These are phyloP conservation scores for Ataeniobius toweri DNA, from an alignment of 2,797 vertebrate species.

Conservation along the genomic window DNA sequence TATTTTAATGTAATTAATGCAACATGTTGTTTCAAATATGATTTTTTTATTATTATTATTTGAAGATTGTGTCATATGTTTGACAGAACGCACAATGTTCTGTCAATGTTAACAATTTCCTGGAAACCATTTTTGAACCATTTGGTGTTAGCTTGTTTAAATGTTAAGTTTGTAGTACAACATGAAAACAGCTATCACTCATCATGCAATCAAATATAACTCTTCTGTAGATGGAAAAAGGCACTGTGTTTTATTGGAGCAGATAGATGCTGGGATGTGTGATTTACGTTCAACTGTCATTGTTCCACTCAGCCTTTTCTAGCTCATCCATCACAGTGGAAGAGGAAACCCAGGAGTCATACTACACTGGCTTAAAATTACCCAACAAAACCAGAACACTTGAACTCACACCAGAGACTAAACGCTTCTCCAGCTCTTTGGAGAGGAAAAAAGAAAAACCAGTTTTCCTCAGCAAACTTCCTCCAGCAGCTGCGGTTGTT, in stretches of 20 bases:
- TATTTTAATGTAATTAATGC: neutral
- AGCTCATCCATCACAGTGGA: conserved; percentile 82
- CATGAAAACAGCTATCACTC: neutral
- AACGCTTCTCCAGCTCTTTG: conserved; percentile 78
- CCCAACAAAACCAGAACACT: conserved; percentile 82
- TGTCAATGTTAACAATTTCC: neutral
- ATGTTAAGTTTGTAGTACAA: neutral
- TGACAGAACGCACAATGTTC: neutral
- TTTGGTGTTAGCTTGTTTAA: neutral
- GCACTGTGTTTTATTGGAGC: conserved; percentile 13
- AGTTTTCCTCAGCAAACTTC: conserved; percentile 85
- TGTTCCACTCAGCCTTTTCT: conserved; percentile 86
- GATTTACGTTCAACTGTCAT: conserved; percentile 48
- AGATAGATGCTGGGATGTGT: conserved; percentile 2
- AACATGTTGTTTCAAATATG: neutral
- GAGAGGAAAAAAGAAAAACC: conserved; percentile 83
- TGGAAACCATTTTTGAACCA: neutral
- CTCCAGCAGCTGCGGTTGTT: conserved; percentile 73
- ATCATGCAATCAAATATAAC: neutral
- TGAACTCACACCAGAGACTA: conserved; percentile 87
- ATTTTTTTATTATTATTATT: neutral
- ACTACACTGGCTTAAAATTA: conserved; percentile 78
- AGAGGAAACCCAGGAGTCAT: conserved; percentile 82
- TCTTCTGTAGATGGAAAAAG: neutral
- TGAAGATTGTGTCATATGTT: neutral